Conservation (phyloP, 2,113 vertebrate genomes). For the Dromiciops gliroides region DNA sequence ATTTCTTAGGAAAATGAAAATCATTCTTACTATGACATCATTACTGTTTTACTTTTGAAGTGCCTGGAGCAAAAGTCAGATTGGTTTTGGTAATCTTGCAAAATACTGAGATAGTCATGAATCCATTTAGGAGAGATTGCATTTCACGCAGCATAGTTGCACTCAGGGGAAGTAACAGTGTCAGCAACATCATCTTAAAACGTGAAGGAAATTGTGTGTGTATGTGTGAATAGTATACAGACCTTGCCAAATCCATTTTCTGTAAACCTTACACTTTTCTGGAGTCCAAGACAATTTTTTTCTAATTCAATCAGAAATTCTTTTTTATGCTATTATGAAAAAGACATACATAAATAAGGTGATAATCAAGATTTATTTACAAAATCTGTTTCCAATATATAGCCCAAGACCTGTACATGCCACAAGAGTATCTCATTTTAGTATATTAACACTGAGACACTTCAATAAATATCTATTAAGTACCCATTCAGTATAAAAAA, state of each 20-base stretch:
- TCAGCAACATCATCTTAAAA: conserved; percentile 39
- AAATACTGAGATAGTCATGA: conserved; percentile 41
- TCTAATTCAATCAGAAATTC: background rate
- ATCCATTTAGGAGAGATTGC: conserved; percentile 46
- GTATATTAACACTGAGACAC: background rate
- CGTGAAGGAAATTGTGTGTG: conserved; percentile 5
- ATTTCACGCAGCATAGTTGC: background rate
- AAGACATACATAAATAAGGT: conserved; percentile 36
- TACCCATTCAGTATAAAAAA: background rate
- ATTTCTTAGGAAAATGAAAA: conserved; percentile 36
- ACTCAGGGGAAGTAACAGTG: background rate
- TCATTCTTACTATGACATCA: conserved; percentile 32
- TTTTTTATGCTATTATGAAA: conserved; percentile 40
- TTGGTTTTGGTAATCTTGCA: conserved; percentile 71
- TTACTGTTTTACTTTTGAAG: conserved; percentile 1
- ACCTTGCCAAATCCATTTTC: background rate
- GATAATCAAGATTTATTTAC: conserved; percentile 10
- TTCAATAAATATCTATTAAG: background rate
- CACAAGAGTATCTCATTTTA: background rate
- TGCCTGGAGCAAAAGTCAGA: conserved; percentile 63
- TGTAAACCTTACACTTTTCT: conserved; percentile 33
- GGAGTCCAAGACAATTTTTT: conserved; percentile 19
- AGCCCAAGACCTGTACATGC: background rate
- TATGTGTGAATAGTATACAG: background rate
- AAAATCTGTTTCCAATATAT: background rate